These are phyloP conservation scores for Amphilophus citrinellus DNA, from an alignment of 2,113 vertebrate genomes.

Conservation along the genomic window DNA sequence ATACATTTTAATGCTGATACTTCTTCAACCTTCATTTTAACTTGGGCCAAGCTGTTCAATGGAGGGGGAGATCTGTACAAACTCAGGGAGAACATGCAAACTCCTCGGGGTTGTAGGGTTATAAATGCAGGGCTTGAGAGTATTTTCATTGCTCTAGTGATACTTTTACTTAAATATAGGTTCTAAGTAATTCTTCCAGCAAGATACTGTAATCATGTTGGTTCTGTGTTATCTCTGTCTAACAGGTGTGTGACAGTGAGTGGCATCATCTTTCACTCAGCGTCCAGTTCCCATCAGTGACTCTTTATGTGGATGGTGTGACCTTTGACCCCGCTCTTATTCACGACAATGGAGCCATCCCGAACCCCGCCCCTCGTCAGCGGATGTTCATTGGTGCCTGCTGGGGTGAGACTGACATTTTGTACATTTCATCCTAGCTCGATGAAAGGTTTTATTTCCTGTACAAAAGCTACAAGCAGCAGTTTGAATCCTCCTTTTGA, in stretches of 20 bases:
- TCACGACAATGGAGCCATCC: slow-evolving; percentile 95
- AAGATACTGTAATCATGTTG: not conserved
- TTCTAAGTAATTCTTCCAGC: not conserved
- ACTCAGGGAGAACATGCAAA: not conserved
- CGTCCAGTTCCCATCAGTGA: slow-evolving; percentile 95
- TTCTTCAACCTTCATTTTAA: no score
- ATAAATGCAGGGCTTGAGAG: not conserved
- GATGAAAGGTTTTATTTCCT: slow-evolving; percentile 17
- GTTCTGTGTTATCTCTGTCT: slow-evolving; percentile 4
- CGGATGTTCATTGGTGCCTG: slow-evolving; percentile 94
- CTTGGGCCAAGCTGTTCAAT: not conserved
- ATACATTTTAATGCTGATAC: not conserved
- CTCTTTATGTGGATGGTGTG: slow-evolving; percentile 93
- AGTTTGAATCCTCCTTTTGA: slow-evolving; percentile 12
- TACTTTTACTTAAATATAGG: not conserved
- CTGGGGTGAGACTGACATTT: slow-evolving; percentile 83
- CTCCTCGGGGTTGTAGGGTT: not conserved
- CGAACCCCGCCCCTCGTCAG: slow-evolving; percentile 86
- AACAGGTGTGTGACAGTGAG: slow-evolving; percentile 94
- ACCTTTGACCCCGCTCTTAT: slow-evolving; percentile 98
- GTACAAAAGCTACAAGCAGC: slow-evolving; percentile 28
- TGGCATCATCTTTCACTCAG: slow-evolving; percentile 98
- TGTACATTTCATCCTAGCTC: not conserved
- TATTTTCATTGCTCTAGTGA: not conserved
- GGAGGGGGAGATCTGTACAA: not conserved